A percentile compares a stretch with the other conserved stretches of the same genome.
These are phyloP conservation scores for Enoplosus armatus DNA, from an alignment of 2,797 vertebrate genomes.

Conservation along the genomic window DNA sequence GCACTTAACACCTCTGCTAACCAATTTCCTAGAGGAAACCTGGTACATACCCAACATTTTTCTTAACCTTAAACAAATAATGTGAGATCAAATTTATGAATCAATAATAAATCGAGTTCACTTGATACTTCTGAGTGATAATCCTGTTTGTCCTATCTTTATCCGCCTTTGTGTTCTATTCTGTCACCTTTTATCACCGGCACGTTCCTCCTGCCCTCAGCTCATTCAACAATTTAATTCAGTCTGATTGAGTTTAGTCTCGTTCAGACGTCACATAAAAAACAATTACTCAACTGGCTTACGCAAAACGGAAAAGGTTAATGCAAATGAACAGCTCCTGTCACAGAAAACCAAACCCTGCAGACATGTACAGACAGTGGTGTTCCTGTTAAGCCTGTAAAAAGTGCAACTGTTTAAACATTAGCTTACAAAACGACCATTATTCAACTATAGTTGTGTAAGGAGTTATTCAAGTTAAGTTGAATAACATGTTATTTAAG, in stretches of 20 bases:
- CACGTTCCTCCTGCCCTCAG: neutral
- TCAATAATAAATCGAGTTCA: slow-evolving; percentile 3
- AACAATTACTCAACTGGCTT: slow-evolving; percentile 48
- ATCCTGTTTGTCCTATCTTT: slow-evolving; percentile 21
- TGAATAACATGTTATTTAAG: too few relatives aligned
- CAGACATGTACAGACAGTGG: neutral
- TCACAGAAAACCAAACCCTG: slow-evolving; percentile 27
- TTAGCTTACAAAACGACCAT: neutral
- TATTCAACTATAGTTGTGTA: neutral
- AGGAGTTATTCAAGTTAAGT: slow-evolving; percentile 19
- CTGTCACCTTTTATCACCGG: slow-evolving; percentile 15
- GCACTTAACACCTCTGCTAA: neutral
- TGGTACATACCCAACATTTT: neutral
- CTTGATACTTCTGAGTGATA: slow-evolving; percentile 8
- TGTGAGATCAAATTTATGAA: neutral
- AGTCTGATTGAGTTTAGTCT: slow-evolving; percentile 45
- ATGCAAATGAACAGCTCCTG: slow-evolving; percentile 40
- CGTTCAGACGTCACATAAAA: slow-evolving; percentile 23
- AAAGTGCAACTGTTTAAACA: neutral
- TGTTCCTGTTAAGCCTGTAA: neutral
- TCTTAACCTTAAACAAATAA: neutral
- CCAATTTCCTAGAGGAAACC: neutral
- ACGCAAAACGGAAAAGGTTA: slow-evolving; percentile 64
- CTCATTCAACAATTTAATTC: slow-evolving; percentile 42
- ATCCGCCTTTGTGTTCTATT: slow-evolving; percentile 15